Evolutionary conservation across 2,888 invertebrate genomes (phyloP), one percentile per base, ranked within the genome.

Genomic region (Ochropleura leucogaster): DNA sequence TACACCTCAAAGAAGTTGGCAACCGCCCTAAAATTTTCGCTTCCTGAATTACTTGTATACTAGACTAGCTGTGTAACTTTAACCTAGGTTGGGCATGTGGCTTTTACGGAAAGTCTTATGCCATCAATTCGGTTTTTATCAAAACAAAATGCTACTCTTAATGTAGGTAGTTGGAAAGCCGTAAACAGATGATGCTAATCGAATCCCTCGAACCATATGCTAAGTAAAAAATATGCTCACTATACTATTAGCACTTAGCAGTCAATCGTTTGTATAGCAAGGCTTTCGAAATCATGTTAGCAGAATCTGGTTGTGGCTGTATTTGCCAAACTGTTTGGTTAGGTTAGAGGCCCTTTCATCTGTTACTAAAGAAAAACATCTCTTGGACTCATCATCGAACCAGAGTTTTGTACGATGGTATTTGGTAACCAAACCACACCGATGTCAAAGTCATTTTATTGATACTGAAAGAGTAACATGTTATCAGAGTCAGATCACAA

Each of bases 1-100:
- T 96, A n/a, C 90, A 91, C 0, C 94, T 96, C 79, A 91, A 89
- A 77, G 67, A 87, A 4, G 65, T 88, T 20, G 18, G 75, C 10
- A 80, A 85, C 0, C 89, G 83, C 4, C 87, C 85, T 60, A 91
- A 92, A 70, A 84, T 91, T 40, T 72, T 85, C 74, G 88, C 86
- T 18, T 87, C 80, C 18, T 82, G 60, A 83, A 68, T 64, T 46
- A 72, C 20, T 30, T 46, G 66, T 57, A 55, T 67, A 30, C 4
- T 59, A 46, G 12, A 42, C 57, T 71, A n/a, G 20, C 18, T 55
- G 47, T 49, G 9, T 30, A 49, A 14, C 7, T 42, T 49, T 59
- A 72, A 10, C 47, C 20, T 30, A 60, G 60, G n/a, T 57, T 78
- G 8, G 42, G 62, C 30, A 30, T 30, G 55, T 59, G 46, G 40